Percentiles rank a stretch among this genome's conserved stretches.
Conservation (phyloP, 2,797 vertebrate genomes). For the Lepidocolaptes lacrymiger region DNA sequence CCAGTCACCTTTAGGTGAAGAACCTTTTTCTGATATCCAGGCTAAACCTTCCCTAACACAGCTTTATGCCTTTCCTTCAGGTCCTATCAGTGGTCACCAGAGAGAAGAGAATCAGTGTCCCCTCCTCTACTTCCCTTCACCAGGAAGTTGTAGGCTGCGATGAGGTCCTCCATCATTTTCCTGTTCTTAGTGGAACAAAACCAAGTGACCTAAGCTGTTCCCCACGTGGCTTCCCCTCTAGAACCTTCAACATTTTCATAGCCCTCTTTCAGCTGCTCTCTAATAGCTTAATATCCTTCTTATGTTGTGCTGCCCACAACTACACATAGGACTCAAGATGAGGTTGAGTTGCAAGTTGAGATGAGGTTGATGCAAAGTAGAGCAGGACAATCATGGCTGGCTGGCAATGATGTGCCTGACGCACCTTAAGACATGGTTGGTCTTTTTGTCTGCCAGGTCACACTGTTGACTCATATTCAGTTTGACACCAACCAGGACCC, state of each 20-base stretch:
- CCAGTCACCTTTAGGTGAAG: rapidly evolving
- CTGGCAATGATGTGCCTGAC: rapidly evolving
- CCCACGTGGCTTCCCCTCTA: background rate
- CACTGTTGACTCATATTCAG: rapidly evolving
- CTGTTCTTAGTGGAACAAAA: background rate
- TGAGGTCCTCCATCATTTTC: rapidly evolving
- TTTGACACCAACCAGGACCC: rapidly evolving
- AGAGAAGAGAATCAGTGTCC: background rate
- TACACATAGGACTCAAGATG: rapidly evolving
- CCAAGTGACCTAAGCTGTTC: background rate
- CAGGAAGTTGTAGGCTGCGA: background rate
- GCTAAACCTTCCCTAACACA: background rate
- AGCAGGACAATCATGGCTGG: rapidly evolving
- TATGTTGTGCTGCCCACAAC: rapidly evolving
- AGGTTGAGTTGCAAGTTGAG: rapidly evolving
- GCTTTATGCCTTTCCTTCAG: background rate
- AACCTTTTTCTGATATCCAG: background rate
- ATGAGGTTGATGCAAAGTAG: rapidly evolving
- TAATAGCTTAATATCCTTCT: background rate
- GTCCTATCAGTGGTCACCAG: background rate
- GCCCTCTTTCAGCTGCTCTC: background rate
- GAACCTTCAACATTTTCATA: background rate
- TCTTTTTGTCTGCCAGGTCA: background rate
- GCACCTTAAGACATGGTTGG: rapidly evolving
- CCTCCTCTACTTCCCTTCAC: background rate